Conservation (phyloP, 2,888 invertebrate genomes). For the Tricholauxania praeusta region DNA sequence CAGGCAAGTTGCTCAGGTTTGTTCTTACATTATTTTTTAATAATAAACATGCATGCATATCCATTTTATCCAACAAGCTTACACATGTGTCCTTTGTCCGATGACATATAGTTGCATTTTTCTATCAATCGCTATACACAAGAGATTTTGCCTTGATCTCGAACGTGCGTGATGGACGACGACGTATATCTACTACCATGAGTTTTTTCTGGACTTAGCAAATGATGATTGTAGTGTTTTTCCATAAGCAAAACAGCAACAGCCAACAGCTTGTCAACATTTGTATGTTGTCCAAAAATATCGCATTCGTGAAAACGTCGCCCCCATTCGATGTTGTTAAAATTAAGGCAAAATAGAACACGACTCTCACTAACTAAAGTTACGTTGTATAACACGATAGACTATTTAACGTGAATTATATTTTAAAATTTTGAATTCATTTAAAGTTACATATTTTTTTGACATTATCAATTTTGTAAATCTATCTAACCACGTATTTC, state of each 20-base stretch:
- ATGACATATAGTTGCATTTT: slow-evolving; percentile 8
- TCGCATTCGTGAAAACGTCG: slow-evolving; percentile 28
- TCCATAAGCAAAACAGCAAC: slow-evolving; percentile 15
- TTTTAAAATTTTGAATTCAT: too few species aligned
- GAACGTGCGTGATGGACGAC: slow-evolving; percentile 45
- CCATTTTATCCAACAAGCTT: slow-evolving; percentile 43
- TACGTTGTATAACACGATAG: too few species aligned
- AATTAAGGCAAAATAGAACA: slow-evolving; percentile 21
- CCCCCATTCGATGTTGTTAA: slow-evolving; percentile 20
- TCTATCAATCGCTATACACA: not conserved
- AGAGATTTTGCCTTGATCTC: slow-evolving; percentile 40
- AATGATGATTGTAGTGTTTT: slow-evolving; percentile 48
- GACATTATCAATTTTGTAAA: too few species aligned
- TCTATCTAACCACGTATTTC: not conserved
- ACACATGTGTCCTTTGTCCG: slow-evolving; percentile 56
- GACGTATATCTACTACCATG: slow-evolving; percentile 29
- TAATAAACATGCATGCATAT: slow-evolving; percentile 47
- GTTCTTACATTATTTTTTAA: not conserved
- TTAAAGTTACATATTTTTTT: too few species aligned
- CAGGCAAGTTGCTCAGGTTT: slow-evolving; percentile 19
- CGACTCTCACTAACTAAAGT: not conserved
- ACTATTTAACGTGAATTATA: too few species aligned
- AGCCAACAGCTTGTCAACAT: slow-evolving; percentile 47
- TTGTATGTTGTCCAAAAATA: slow-evolving; percentile 42
- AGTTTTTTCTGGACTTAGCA: slow-evolving; percentile 45